Evolutionary conservation across 2,113 vertebrate species (phyloP), one percentile per base, ranked within the genome.

Genomic region (Bostrychus sinensis): DNA sequence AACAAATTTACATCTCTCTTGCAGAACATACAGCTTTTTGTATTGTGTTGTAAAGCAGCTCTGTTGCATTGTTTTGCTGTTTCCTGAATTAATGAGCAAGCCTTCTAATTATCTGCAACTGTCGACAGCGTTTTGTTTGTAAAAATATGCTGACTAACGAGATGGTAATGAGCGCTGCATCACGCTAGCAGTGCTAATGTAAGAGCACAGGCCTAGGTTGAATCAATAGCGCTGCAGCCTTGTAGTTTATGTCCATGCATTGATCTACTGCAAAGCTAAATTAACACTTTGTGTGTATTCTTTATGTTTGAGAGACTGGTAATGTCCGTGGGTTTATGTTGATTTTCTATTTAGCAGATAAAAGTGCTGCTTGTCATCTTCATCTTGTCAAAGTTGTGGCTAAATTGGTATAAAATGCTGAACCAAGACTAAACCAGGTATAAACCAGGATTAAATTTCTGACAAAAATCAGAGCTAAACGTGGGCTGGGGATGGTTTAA

Each of bases 121-220:
- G 59, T 68, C 22, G 3, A 22, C 57, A 25, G 7, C 38, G 41
- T 69, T 41, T 70, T 34, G 25, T 55, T 60, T 23, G 22, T n/a
- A 77, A 58, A 72, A 77, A 83, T 64, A 61, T 64, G 75, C 70
- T 70, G 67, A 75, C 63, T 77, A 59, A 77, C 42, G 19, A 74
- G 43, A 72, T 74, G 65, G 58, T 78, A 76, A 72, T 77, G 13
- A 61, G 56, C 23, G 25, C n/a, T 28, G 13, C 12, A 19, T 16
- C 16, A 37, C 70, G 14, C 19, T 8, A 12, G 34, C 17, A 10
- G 41, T n/a, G 62, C 64, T 62, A 36, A 7, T 11, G 16, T 14
- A 42, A 45, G 48, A 51, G 30, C 69, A 57, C 36, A 39, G 58
- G 48, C 26, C 20, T 55, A 34, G 19, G 58, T 75, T 55, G 59